Evolutionary conservation across 2,113 vertebrate genomes (phyloP).

Genomic region (Chaetodon trifascialis): DNA sequence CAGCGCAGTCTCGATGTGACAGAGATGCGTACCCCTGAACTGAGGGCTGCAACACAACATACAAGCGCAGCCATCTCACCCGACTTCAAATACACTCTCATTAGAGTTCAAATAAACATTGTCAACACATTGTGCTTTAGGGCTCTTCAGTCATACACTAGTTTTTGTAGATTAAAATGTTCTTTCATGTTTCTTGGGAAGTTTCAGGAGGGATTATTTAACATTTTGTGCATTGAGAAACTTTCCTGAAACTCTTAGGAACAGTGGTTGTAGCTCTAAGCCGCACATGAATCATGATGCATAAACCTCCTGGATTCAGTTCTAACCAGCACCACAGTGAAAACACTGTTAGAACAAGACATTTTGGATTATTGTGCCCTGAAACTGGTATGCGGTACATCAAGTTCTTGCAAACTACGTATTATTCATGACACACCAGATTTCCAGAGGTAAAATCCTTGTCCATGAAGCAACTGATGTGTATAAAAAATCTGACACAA

Average conservation of each 20-base stretch:
- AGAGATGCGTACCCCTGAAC: background rate
- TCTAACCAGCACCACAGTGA: background rate
- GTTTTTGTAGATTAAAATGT: background rate
- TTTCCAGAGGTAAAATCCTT: background rate
- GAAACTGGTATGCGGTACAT: background rate
- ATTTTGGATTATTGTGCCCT: background rate
- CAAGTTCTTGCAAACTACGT: background rate
- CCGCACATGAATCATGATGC: background rate
- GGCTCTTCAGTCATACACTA: too few species aligned
- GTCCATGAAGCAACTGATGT: slow-evolving; percentile 1
- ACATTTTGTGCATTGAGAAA: background rate
- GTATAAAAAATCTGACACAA: background rate
- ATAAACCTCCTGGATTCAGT: background rate
- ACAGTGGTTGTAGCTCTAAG: background rate
- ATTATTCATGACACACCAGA: background rate
- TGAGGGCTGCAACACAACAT: background rate
- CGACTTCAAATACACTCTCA: background rate
- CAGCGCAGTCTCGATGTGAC: background rate
- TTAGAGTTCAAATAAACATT: background rate
- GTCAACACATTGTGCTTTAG: background rate
- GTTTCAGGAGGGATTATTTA: background rate
- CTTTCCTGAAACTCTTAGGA: too few species aligned
- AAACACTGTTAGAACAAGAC: background rate
- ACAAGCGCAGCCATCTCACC: background rate
- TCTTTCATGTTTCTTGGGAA: background rate